Conservation (phyloP, 2,113 vertebrate genomes). For the Ploceus nigricollis region DNA sequence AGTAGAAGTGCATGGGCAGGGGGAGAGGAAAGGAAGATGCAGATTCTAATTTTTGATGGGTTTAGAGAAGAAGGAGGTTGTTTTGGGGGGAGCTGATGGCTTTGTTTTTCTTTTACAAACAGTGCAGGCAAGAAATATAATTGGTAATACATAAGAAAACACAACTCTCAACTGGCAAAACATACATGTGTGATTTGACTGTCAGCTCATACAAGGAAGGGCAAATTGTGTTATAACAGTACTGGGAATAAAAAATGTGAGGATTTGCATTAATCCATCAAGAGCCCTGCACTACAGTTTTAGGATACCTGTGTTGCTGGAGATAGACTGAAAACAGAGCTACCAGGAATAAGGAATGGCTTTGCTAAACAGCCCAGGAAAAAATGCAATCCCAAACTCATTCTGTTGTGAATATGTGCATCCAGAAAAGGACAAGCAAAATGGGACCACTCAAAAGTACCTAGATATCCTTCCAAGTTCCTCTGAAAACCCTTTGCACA, state of each 20-base stretch:
- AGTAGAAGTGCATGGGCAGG: not conserved
- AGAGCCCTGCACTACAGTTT: not conserved
- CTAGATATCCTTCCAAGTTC: not conserved
- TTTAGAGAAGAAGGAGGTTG: not conserved
- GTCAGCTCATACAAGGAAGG: not conserved
- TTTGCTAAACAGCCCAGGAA: not conserved
- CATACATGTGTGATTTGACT: not conserved
- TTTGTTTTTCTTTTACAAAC: not conserved
- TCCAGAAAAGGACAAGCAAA: not conserved
- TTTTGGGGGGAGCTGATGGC: not conserved
- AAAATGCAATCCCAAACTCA: not conserved
- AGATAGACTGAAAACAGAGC: not conserved
- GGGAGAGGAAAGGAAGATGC: not conserved
- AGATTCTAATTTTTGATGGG: not conserved
- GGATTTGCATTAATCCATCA: not conserved
- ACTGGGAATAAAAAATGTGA: not conserved
- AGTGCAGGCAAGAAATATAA: not conserved
- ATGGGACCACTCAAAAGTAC: not conserved
- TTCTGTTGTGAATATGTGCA: not conserved
- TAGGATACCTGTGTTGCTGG: not conserved
- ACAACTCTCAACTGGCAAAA: not conserved
- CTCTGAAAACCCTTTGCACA: not conserved
- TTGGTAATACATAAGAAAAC: not conserved
- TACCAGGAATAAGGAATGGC: not conserved
- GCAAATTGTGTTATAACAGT: not conserved